Base-by-base conservation (phyloP, 1,140 invertebrate genomes). In the Amphibalanus amphitrite region DNA sequence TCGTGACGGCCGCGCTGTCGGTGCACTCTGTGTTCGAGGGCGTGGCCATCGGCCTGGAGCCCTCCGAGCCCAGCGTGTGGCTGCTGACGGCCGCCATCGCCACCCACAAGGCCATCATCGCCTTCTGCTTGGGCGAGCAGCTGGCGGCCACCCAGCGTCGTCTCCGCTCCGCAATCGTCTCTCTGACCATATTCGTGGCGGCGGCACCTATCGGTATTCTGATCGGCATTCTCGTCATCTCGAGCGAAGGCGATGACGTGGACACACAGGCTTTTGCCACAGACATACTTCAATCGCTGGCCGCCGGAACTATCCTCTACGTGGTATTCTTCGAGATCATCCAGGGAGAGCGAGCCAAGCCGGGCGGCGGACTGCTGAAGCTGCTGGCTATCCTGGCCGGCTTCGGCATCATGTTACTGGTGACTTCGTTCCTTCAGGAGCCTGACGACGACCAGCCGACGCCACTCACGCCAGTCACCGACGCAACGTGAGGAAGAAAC, bases 321-420 rank as follows among this genome's bases (percentile, higher is more conserved):
- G 91, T 95, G 47, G 90, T 93, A 1, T 94, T 94, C 84, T 93
- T 94, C 78, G 92, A 94, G 81, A 90, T 95, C 30, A 83, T 93
- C 69, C 89, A 89, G 59, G 81, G 82, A 47, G 89, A 92, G 77
- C 83, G 88, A 71, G 83, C 85, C 67, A 83, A 86, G 76, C 80
- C 82, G 20, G 85, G 85, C 71, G 83, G 82, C 67, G 90, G 90
- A 4, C 79, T 91, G 28, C 77, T 87, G 1, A 88, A 91, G 76
- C 83, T 90, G 72, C 71, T 86, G 3, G 85, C 88, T 3, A 87
- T 91, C 30, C 77, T 91, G 33, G 76, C 86, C 40, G 90, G 90
- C 72, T 92, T 91, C 79, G 80, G 83, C 73, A 79, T 90, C 70
- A 92, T 92, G 90, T 85, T 91, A 20, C 13, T 59, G 47, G 20